Percentiles rank a stretch among this genome's conserved stretches.
phyloP scores from a whole-genome alignment of 2,113 vertebrate species.

The Otocyon megalotis region DNA sequence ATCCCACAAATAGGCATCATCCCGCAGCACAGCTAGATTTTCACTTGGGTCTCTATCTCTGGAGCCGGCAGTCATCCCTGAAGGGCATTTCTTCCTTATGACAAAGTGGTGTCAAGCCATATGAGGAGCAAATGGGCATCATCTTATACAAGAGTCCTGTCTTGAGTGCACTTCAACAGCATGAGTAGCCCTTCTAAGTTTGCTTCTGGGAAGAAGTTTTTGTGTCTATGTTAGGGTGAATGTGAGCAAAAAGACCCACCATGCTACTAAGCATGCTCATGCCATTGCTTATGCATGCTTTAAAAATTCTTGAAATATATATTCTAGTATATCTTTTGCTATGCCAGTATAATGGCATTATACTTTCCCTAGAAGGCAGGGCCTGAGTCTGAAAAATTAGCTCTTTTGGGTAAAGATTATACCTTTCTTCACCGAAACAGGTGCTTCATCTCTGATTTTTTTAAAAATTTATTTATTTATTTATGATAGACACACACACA shows the following conservation, averaged over 20 bases:
- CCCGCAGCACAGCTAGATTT: not conserved
- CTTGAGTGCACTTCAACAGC: not conserved
- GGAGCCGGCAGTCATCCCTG: not conserved
- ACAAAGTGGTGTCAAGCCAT: not conserved
- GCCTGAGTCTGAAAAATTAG: not conserved
- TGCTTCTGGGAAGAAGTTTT: not conserved
- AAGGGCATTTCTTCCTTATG: not conserved
- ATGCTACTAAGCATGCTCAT: accelerated
- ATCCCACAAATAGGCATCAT: accelerated
- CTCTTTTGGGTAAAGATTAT: not conserved
- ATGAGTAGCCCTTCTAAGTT: not conserved
- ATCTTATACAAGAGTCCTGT: not conserved
- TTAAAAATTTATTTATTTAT: too few species aligned
- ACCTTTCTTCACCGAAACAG: not conserved
- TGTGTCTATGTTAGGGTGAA: not conserved
- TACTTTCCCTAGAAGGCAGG: not conserved
- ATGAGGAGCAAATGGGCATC: not conserved
- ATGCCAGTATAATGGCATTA: not conserved
- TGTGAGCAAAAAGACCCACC: not conserved
- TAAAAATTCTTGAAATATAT: not conserved
- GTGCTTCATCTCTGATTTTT: not conserved
- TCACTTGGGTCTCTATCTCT: not conserved
- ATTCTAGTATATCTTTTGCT: not conserved
- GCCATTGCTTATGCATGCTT: not conserved
- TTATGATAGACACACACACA: too few species aligned